Evolutionary conservation across 2,797 vertebrate species (phyloP), one percentile per base, ranked within the genome.

Genomic region (Lacerta bilineata): DNA sequence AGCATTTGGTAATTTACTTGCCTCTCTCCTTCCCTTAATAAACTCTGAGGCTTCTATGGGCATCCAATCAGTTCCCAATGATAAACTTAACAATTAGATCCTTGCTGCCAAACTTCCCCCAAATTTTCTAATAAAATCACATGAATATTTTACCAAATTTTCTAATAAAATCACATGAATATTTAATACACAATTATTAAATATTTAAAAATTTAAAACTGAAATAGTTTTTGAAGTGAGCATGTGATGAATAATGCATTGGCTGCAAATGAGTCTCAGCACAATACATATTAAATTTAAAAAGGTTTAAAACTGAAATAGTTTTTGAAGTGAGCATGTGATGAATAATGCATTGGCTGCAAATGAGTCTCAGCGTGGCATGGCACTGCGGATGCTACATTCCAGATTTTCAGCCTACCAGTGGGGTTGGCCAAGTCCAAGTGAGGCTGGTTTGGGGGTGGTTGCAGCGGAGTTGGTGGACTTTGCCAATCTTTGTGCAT

Each of bases 201-300:
- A 97, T 96, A 97, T 96, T 97, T 95, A 95, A 96, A 96, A 95
- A 95, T 95, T 95, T 94, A 96, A 97, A 97, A 93, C 95, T 84
- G 94, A 95, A 94, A 93, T 95, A 95, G 93, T 96, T 96, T 96
- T 96, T 95, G 92, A 96, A 96, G 94, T 95, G 95, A 94, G 93
- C 88, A 66, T 15, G 71, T 88, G 89, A 79, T 97, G 91, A 97
- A 97, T 97, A 96, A 97, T 97, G 96, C 92, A 97, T 83, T 36
- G 77, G 78, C 15, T 17, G 50, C 86, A 95, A 93, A 93, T 25
- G 1, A 64, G 74, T 59, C 88, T 89, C 2, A 0, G 83, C 1
- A n/a, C n/a, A n/a, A n/a, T n/a, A n/a, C n/a, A n/a, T 96, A 96
- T 97, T 97, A 97, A 97, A 97, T 96, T 97, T 95, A 95, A 96